Conservation (phyloP, 2,888 invertebrate species). For the Drosophila incognita region DNA sequence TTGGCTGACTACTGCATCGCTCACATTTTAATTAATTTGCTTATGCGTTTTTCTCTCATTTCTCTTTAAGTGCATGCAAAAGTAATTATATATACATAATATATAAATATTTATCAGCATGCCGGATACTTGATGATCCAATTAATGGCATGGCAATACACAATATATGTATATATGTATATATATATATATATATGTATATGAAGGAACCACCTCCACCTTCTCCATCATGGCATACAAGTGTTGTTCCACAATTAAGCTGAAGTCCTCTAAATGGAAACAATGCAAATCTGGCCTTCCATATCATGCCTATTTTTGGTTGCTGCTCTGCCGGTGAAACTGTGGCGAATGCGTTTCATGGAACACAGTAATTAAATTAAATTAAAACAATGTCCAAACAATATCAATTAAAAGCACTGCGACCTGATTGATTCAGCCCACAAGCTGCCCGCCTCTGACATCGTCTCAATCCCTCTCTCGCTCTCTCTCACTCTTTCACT, state of each 20-base stretch:
- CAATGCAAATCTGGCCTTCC: background rate
- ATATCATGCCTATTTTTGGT: background rate
- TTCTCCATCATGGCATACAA: background rate
- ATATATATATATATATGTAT: background rate
- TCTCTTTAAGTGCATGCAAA: slow-evolving; percentile 26
- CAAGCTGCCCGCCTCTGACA: slow-evolving; percentile 23
- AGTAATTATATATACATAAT: slow-evolving; percentile 41
- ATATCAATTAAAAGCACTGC: slow-evolving; percentile 70
- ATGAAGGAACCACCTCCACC: background rate
- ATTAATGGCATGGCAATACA: slow-evolving; percentile 57
- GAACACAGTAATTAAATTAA: slow-evolving; percentile 53
- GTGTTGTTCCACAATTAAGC: background rate
- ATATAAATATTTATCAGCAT: slow-evolving; percentile 27
- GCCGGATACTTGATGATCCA: slow-evolving; percentile 65
- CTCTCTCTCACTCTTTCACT: background rate
- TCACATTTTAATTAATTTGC: slow-evolving; percentile 52
- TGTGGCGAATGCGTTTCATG: slow-evolving; percentile 8
- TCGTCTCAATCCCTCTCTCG: slow-evolving; percentile 4
- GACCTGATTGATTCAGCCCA: slow-evolving; percentile 63
- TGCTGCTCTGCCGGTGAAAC: background rate
- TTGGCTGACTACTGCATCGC: slow-evolving; percentile 8
- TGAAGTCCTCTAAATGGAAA: background rate
- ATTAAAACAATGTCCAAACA: slow-evolving; percentile 72
- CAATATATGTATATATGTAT: background rate
- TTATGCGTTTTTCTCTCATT: slow-evolving; percentile 17